Evolutionary conservation across 2,888 invertebrate species (phyloP).

Genomic region (Toxonevra muliebris): DNA sequence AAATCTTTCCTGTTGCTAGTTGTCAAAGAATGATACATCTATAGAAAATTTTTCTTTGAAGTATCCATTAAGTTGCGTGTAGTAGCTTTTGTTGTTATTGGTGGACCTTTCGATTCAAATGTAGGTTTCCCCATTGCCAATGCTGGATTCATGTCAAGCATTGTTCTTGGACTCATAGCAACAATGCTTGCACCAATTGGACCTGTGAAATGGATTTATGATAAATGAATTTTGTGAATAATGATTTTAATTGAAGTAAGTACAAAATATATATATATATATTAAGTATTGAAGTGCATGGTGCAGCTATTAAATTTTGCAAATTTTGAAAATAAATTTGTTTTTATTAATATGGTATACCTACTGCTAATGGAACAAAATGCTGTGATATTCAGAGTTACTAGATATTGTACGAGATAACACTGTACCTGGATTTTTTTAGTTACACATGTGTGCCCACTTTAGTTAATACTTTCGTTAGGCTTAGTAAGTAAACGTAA

Average conservation of each 20-base stretch:
- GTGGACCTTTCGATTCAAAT: slow-evolving; percentile 59
- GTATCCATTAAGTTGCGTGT: slow-evolving; percentile 46
- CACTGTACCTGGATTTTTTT: no score
- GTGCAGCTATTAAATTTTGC: no score
- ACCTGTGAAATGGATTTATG: slow-evolving; percentile 48
- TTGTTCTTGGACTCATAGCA: slow-evolving; percentile 64
- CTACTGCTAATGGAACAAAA: no score
- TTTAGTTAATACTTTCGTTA: no score
- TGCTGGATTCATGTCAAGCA: slow-evolving; percentile 64
- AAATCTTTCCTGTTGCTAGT: background rate
- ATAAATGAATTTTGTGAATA: background rate
- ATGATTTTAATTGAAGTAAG: background rate
- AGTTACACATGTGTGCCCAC: no score
- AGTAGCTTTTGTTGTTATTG: slow-evolving; percentile 50
- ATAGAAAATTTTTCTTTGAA: slow-evolving; percentile 50
- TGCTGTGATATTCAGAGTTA: no score
- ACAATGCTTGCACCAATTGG: slow-evolving; percentile 66
- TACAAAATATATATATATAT: slow-evolving; percentile 11
- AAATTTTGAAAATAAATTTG: no score
- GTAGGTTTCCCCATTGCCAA: slow-evolving; percentile 64
- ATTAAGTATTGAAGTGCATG: no score
- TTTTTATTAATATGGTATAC: no score
- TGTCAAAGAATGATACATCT: slow-evolving; percentile 21
- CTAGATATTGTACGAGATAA: no score
- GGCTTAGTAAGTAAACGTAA: no score